Percentiles rank a stretch among this genome's conserved stretches.
phyloP scores from a whole-genome alignment of 2,888 invertebrate species.

The Latrodectus elegans region DNA sequence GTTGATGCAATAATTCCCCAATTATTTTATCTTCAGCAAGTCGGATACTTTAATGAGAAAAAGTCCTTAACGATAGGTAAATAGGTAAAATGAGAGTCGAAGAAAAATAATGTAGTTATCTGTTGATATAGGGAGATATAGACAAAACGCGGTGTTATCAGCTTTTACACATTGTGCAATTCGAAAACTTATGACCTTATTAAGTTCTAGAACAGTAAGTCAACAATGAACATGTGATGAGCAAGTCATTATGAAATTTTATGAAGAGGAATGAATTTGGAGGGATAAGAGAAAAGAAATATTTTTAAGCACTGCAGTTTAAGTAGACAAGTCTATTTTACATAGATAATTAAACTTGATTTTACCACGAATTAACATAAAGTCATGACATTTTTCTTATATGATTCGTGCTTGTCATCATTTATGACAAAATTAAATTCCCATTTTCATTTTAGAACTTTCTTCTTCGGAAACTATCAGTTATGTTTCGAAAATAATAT shows the following conservation, averaged over 20 bases:
- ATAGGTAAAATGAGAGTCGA: slow-evolving; percentile 14
- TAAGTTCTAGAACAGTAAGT: slow-evolving; percentile 27
- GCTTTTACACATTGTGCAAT: slow-evolving; percentile 17
- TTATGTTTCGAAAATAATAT: no score
- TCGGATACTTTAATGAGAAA: slow-evolving; percentile 51
- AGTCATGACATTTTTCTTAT: no score
- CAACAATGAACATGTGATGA: slow-evolving; percentile 23
- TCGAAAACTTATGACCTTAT: slow-evolving; percentile 34
- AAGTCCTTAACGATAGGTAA: slow-evolving; percentile 50
- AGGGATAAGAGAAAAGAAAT: neutral
- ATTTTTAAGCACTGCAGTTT: no score
- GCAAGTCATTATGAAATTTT: neutral
- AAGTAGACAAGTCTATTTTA: no score
- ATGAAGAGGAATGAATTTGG: slow-evolving; percentile 9
- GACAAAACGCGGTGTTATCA: slow-evolving; percentile 26
- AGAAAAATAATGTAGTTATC: slow-evolving; percentile 1
- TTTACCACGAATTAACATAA: no score
- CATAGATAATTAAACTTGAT: no score
- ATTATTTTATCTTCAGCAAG: slow-evolving; percentile 29
- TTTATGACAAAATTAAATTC: no score
- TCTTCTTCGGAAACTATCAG: no score
- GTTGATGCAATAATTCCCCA: slow-evolving; percentile 5
- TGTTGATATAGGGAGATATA: slow-evolving; percentile 31
- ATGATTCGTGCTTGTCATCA: no score
- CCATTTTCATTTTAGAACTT: no score